These are phyloP conservation scores for Pomacea maculata DNA, from an alignment of 1,140 invertebrate species.

Conservation along the genomic window DNA sequence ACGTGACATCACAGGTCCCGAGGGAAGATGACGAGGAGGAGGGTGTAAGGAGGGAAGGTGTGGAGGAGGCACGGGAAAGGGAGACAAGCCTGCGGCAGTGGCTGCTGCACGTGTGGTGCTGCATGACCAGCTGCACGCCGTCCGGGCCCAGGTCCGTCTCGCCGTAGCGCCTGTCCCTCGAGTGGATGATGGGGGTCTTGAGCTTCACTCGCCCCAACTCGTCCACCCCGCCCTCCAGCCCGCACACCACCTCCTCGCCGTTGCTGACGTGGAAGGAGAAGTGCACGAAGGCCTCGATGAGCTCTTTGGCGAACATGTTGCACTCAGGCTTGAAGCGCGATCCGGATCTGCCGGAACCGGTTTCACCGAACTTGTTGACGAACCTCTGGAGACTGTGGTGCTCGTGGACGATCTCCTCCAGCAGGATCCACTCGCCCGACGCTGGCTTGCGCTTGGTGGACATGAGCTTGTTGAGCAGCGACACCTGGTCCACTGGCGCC, in stretches of 20 bases:
- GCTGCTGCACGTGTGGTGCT: slow-evolving; percentile 25
- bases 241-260: slow-evolving; percentile 31
- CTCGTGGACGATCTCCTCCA: slow-evolving; percentile 28
- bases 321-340: neutral
- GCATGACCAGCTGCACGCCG: slow-evolving; percentile 28
- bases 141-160: slow-evolving; percentile 19
- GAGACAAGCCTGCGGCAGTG: slow-evolving; percentile 14
- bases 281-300: slow-evolving; percentile 31
- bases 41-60: neutral
- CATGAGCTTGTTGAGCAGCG: slow-evolving; percentile 27
- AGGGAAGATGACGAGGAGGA: neutral
- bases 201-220: slow-evolving; percentile 13
- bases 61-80: neutral
- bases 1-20: neutral
- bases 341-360: slow-evolving; percentile 12
- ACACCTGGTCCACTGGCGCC: slow-evolving; percentile 36
- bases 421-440: slow-evolving; percentile 25
- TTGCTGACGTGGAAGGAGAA: slow-evolving; percentile 27
- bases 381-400: slow-evolving; percentile 7
- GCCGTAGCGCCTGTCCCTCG: slow-evolving; percentile 19
- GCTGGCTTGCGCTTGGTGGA: slow-evolving; percentile 12
- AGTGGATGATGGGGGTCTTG: slow-evolving; percentile 33
- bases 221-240: slow-evolving; percentile 28
- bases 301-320: slow-evolving; percentile 8
- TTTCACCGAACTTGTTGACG: slow-evolving; percentile 16